Base-by-base conservation (phyloP, 1,140 invertebrate species). In the Drosophila nigrodunni region DNA sequence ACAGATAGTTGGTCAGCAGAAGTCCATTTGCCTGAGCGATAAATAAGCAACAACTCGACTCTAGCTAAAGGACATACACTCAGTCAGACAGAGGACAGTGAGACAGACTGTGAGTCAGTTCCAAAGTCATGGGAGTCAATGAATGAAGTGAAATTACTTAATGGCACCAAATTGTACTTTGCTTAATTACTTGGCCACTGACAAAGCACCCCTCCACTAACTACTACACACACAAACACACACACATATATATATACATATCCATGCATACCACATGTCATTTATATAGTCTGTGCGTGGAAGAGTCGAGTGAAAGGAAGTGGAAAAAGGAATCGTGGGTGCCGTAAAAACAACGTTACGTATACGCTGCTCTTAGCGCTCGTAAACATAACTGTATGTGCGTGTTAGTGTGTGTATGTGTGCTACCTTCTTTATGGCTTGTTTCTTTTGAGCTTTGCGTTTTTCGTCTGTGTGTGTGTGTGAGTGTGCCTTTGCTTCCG, bases 91-190 rank as follows among this genome's bases (percentile, higher is more conserved):
- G 25, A 34, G 30, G 39, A 11, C 9, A 4, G 8, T 9, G 21
- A 18, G 25, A 13, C 10, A 35, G 49, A 11, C 8, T 6, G 60
- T 65, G 66, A 39, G 43, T 25, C 9, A 13, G 49, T 49, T 21
- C 49, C 72, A 78, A 68, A 86, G 71, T 80, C 67, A 49, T 72
- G 57, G 76, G 76, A 89, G 77, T 89, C 82, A 90, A 82, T 89
- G 87, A 82, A 86, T 86, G 77, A 71, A 90, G 82, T 77, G 83
- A 90, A 89, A 89, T 89, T 89, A 89, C 86, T 89, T 89, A 89
- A 90, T 89, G 86, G 86, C 78, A 89, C 86, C 81, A 87, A 90
- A 90, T 88, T 87, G 80, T 90, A 90, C 88, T 90, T 90, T 90
- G 82, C 82, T 90, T 90, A 90, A 90, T 90, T 90, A 90, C 82